Evolutionary conservation across 2,113 vertebrate species (phyloP), one percentile per base, ranked within the genome.

Genomic region (Okapia johnstoni): DNA sequence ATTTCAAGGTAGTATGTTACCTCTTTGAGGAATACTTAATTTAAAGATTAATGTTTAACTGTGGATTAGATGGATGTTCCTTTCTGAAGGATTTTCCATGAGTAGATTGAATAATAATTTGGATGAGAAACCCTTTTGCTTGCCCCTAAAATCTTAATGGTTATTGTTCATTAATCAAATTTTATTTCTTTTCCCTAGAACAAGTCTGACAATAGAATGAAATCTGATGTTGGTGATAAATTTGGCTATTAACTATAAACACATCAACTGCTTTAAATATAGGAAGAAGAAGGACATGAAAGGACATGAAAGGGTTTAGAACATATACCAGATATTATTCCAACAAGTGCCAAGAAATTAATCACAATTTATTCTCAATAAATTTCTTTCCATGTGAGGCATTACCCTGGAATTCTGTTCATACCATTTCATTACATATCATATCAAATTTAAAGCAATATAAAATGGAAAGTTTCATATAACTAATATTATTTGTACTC

Each of bases 331-430:
- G 11, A 90, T 90, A 94, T 46, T 63, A 33, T 66, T 94, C 43
- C 79, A 7, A n/a, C 1, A 46, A 61, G 25, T 36, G 16, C 10
- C 90, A 93, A 80, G 3, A n/a, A 92, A 92, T 92, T 58, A 73
- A n/a, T 94, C 7, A 50, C 36, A 95, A 97, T 83, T 94, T 84
- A 84, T 95, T 95, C 60, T 93, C 54, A 80, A 43, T 66, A 87
- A 73, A 90, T 86, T 85, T 15, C 12, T 94, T 94, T 76, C n/a
- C 73, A 6, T 85, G 30, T 76, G 5, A 76, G 73, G 26, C 6
- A 58, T 87, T 87, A 54, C 28, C 10, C 3, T 19, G 40, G 63
- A 96, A 87, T 52, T 2, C 43, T 90, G 2, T n/a, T 89, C 70
- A 36, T 61, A 73, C 6, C 33, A 84, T 54, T 48, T 26, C 46